A percentile compares a stretch with the other conserved stretches of the same genome.
Conservation (phyloP, 2,888 invertebrate species). For the Coremacera marginata region DNA sequence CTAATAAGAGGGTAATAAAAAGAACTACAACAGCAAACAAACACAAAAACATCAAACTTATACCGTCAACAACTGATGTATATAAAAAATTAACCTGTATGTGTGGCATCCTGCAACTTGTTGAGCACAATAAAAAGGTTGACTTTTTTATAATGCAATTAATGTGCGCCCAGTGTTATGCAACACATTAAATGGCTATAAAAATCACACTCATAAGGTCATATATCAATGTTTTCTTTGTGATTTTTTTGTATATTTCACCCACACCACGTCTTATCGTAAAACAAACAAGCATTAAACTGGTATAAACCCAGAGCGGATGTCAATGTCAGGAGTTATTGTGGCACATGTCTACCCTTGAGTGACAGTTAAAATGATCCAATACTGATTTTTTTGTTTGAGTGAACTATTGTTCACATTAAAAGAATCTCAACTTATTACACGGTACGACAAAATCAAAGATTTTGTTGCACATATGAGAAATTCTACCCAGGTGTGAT, state of each 20-base stretch:
- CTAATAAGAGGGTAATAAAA: no score
- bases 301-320: background rate
- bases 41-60: no score
- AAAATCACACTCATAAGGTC: constrained; percentile 12
- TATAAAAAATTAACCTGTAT: no score
- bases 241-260: background rate
- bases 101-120: constrained; percentile 9
- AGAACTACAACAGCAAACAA: no score
- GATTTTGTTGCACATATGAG: no score
- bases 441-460: no score
- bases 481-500: no score
- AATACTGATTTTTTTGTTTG: no score
- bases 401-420: no score
- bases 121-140: background rate
- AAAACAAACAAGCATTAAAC: background rate
- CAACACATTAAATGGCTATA: constrained; percentile 23
- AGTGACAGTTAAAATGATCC: no score
- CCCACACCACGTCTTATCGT: background rate
- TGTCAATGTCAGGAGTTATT: background rate
- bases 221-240: background rate
- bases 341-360: background rate
- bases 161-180: constrained; percentile 27
- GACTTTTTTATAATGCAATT: constrained; percentile 13
- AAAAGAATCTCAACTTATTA: no score
- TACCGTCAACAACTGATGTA: no score